A percentile compares a stretch with the other conserved stretches of the same genome.
phyloP scores from a whole-genome alignment of 2,888 invertebrate species.

The Drosophila limbata region DNA sequence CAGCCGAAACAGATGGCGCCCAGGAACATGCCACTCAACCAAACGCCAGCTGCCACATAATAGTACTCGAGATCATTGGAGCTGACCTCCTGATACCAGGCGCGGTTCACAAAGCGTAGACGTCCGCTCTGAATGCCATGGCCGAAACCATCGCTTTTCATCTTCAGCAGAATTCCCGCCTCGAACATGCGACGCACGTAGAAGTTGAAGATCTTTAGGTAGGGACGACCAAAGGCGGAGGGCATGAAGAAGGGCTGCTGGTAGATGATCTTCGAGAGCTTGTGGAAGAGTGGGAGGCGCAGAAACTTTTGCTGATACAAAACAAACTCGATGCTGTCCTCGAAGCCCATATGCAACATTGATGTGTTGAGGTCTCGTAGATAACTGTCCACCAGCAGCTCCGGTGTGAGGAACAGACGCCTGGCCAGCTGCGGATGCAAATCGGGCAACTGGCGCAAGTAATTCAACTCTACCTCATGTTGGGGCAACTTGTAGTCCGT shows the following conservation, averaged over 20 bases:
- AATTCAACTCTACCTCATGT: conserved; percentile 39
- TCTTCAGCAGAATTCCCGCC: conserved; percentile 64
- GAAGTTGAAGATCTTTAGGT: conserved; percentile 62
- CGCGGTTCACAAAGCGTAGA: conserved; percentile 45
- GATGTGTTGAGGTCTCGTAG: conserved; percentile 49
- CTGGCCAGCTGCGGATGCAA: conserved; percentile 55
- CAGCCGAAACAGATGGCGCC: conserved; percentile 33
- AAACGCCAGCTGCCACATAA: conserved; percentile 43
- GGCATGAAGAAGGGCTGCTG: conserved; percentile 66
- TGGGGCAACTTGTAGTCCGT: conserved; percentile 50
- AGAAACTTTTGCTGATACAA: conserved; percentile 72
- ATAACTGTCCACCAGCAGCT: conserved; percentile 36
- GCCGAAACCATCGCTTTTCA: conserved; percentile 57
- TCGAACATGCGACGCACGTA: conserved; percentile 63
- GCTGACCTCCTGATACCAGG: conserved; percentile 48
- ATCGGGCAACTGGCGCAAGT: conserved; percentile 43
- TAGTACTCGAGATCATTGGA: conserved; percentile 66
- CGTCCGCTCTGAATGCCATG: conserved; percentile 66
- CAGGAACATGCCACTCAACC: conserved; percentile 49
- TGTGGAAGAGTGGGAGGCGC: conserved; percentile 55
- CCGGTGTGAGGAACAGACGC: conserved; percentile 42
- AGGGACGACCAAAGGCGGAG: conserved; percentile 65
- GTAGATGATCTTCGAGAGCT: conserved; percentile 54
- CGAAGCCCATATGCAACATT: conserved; percentile 56
- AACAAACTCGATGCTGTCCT: conserved; percentile 63